phyloP scores from a whole-genome alignment of 64 coral and sea anemone species.

The Anthopleura sola region DNA sequence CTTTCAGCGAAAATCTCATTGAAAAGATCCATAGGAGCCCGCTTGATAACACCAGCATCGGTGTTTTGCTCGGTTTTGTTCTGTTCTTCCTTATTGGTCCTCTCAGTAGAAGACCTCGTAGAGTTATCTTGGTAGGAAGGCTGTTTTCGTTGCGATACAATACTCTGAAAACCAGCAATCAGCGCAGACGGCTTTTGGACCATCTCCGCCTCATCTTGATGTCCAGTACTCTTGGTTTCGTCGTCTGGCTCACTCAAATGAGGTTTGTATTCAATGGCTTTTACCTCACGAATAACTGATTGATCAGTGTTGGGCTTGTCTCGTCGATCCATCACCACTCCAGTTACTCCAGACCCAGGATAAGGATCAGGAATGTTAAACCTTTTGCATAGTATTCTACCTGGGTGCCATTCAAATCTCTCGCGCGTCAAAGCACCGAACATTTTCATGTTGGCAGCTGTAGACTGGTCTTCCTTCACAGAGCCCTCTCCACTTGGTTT shows the following conservation, averaged over 20 bases:
- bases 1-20: constrained; percentile 96
- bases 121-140: neutral
- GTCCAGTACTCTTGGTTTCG: neutral
- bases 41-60: constrained; percentile 23
- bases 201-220: neutral
- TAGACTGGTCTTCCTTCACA: constrained; percentile 42
- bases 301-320: neutral
- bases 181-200: neutral
- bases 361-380: constrained; percentile 98
- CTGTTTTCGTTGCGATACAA: neutral
- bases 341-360: constrained; percentile 55
- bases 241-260: neutral
- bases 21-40: constrained; percentile 92
- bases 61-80: neutral
- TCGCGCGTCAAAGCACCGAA: constrained; percentile 92
- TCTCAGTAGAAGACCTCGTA: neutral
- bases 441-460: constrained; percentile 92
- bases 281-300: neutral
- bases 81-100: neutral
- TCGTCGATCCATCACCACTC: constrained; percentile 43
- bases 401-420: constrained; percentile 93
- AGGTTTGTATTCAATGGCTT: neutral
- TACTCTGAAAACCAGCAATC: neutral
- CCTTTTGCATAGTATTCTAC: constrained; percentile 78
- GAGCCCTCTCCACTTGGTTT: constrained; percentile 39